A percentile compares a stretch with the other conserved stretches of the same genome.
These are phyloP conservation scores for Amiota minor DNA, from an alignment of 2,888 invertebrate genomes.

Conservation along the genomic window DNA sequence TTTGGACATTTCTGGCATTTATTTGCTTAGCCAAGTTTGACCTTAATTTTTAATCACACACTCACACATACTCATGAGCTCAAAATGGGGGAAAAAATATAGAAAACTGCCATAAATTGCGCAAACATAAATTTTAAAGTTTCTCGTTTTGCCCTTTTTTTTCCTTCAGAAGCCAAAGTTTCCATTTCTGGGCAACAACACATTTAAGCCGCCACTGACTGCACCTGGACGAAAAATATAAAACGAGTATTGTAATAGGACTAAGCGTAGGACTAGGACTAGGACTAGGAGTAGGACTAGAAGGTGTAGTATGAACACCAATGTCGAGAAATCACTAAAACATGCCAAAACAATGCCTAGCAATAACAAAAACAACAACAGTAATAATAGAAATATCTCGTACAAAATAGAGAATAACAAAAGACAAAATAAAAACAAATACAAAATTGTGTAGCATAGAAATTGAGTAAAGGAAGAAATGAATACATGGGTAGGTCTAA, in stretches of 20 bases:
- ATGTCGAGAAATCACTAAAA: constrained; percentile 26
- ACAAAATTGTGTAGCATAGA: neutral
- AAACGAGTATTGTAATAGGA: no score
- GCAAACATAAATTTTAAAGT: constrained; percentile 61
- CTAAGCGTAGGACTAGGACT: no score
- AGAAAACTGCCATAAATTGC: constrained; percentile 24
- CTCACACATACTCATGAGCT: constrained; percentile 10
- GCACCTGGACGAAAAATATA: neutral
- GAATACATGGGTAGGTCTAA: no score
- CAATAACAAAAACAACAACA: constrained; percentile 16
- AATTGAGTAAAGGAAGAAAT: no score
- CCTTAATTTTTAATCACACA: constrained; percentile 66
- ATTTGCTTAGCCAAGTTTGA: constrained; percentile 43
- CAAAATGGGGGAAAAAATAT: no score
- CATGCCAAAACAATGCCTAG: constrained; percentile 31
- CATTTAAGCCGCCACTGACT: constrained; percentile 8
- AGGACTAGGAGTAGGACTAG: no score
- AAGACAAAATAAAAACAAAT: no score
- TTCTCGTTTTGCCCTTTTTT: constrained; percentile 32
- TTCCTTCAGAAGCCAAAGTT: constrained; percentile 29
- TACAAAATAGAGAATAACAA: neutral
- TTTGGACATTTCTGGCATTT: neutral
- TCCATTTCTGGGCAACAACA: constrained; percentile 51
- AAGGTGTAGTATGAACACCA: neutral
- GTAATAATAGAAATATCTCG: neutral